Evolutionary conservation across 2,797 vertebrate species (phyloP).

Genomic region (Bradypus variegatus): DNA sequence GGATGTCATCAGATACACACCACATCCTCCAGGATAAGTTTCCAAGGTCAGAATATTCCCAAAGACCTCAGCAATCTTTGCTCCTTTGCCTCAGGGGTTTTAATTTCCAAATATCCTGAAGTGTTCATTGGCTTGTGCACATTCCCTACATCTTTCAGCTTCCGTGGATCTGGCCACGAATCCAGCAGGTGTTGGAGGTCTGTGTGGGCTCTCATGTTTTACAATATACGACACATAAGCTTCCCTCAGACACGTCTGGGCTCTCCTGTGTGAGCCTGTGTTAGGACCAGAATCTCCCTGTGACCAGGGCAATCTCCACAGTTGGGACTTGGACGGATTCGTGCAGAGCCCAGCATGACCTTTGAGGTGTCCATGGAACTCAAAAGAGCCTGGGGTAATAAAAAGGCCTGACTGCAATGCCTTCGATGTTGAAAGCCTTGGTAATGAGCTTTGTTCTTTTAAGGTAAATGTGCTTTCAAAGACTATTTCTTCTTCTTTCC

Average conservation of each 20-base stretch:
- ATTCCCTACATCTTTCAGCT: not conserved
- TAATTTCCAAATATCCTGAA: not conserved
- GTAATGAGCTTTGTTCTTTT: not conserved
- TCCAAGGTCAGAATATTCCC: not conserved
- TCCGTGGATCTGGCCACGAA: not conserved
- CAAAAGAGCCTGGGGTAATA: not conserved
- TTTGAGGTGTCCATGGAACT: not conserved
- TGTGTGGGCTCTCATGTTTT: not conserved
- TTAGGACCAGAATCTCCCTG: not conserved
- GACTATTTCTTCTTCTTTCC: not conserved
- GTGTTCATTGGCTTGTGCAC: not conserved
- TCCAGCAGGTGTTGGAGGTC: too few species aligned
- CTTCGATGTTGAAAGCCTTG: not conserved
- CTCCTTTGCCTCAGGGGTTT: not conserved
- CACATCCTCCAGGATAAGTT: not conserved
- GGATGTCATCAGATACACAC: too few species aligned
- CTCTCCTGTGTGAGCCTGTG: not conserved
- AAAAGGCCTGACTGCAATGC: not conserved
- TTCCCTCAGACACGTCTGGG: not conserved
- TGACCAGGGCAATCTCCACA: not conserved
- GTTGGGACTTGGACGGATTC: too few species aligned
- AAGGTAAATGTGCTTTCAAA: not conserved
- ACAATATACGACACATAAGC: not conserved
- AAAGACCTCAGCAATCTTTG: not conserved
- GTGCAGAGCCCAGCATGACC: not conserved